Evolutionary conservation across 2,797 vertebrate species (phyloP), one percentile per base, ranked within the genome.

Genomic region (Gadopsis bispinosus): DNA sequence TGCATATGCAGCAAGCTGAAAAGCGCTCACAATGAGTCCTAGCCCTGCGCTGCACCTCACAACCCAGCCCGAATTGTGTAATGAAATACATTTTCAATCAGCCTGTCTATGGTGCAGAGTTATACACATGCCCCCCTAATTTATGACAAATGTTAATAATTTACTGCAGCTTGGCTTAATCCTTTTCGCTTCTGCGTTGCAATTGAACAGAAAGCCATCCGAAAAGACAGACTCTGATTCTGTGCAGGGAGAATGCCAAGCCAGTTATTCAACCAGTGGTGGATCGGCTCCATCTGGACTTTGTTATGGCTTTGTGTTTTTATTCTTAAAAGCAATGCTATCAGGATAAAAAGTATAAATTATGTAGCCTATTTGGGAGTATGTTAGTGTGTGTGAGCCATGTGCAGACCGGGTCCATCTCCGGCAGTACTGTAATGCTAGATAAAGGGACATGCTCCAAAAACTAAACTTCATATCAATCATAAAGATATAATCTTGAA

Each of bases 131-230:
- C 92, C 61, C 29, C 29, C 16, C 51, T 86, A 82, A 91, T 91
- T 91, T 88, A 93, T 91, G 91, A 92, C 86, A 81, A 92, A 92
- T 90, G 83, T 77, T 88, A 75, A 86, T 83, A 72, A 93, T 92
- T 90, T 82, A 91, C 83, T 76, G 76, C 84, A 85, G 85, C 88
- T 82, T 82, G 79, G 80, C 65, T 85, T 89, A 83, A 89, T 88
- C 86, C 79, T 64, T 91, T 92, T 81, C 73, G 88, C 86, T 83
- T 91, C 84, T 88, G 80, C 82, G 10, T 50, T 12, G 55, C 71
- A 61, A 74, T 67, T 83, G 85, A 88, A 86, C 77, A 61, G 77
- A 80, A 78, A 83, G 66, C 47, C 79, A 85, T 88, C 83, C 72
- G 73, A 72, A 84, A 89, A 84, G 75, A 81, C 81, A 80, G 71